Base-by-base conservation (phyloP, 2,797 vertebrate species). In the Fratercula arctica region DNA sequence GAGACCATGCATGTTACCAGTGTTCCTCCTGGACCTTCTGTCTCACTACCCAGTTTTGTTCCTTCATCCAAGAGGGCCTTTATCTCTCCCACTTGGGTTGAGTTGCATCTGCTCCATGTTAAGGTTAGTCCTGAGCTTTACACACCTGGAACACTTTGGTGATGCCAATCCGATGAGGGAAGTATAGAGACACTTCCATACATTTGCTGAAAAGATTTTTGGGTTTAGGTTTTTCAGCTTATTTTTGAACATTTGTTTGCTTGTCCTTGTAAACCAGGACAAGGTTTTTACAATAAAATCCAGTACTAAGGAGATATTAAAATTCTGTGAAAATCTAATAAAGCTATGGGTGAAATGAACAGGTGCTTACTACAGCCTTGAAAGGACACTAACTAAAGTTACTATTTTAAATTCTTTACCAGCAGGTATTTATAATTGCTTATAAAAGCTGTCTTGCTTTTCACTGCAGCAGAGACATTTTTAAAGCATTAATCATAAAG, bases 351-450 rank as follows among this genome's bases (percentile, higher is more conserved):
- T 85, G 26, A 87, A 92, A 67, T 68, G 80, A 79, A 23, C 87
- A 91, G 84, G 69, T 95, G 92, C 54, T 90, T 86, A 53, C 45
- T 56, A 13, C 12, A 59, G 41, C 60, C 59, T 85, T 90, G 25
- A 67, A 94, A 87, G 68, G 59, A 85, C n/a, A 28, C 74, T 82
- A 60, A 41, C 26, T 90, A 13, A 88, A 89, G 64, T 79, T 74
- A 11, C 45, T 86, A 3, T 85, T 92, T 84, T 73, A 79, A 95
- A 37, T 91, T 94, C 54, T 87, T 92, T 85, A 83, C 81, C 53
- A 68, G 94, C 88, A 90, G 86, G 75, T 87, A 86, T 85, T 92
- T 90, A 37, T 82, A 89, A 94, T 90, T 91, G 83, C 39, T 31
- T 91, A 2, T 74, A 85, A 87, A 90, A 92, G 8, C 11, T 33